A percentile compares a stretch with the other conserved stretches of the same genome.
These are phyloP conservation scores for Ips typographus DNA, from an alignment of 1,140 invertebrate species.

Conservation along the genomic window DNA sequence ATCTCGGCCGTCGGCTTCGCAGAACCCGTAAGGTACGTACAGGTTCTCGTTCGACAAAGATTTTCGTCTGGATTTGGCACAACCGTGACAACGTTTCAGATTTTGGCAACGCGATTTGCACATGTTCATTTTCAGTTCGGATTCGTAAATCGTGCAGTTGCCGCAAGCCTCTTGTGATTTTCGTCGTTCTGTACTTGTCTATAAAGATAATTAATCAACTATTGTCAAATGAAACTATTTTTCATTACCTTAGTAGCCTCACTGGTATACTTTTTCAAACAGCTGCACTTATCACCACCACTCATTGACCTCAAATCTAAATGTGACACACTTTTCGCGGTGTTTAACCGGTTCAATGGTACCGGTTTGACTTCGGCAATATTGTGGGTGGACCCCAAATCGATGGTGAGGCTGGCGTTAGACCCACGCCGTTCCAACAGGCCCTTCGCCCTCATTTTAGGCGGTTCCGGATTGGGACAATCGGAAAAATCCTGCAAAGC, in stretches of 20 bases:
- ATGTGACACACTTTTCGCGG: constrained; percentile 49
- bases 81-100: constrained; percentile 44
- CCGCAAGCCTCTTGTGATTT: constrained; percentile 49
- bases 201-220: constrained; percentile 3
- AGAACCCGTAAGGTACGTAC: constrained; percentile 49
- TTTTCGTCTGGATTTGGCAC: constrained; percentile 51
- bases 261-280: constrained; percentile 30
- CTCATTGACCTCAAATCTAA: constrained; percentile 46
- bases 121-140: constrained; percentile 41
- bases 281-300: constrained; percentile 40
- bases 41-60: constrained; percentile 61
- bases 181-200: constrained; percentile 35
- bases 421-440: constrained; percentile 78
- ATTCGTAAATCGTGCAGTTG: constrained; percentile 50
- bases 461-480: constrained; percentile 54
- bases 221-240: not conserved
- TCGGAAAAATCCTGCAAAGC: constrained; percentile 64
- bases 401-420: constrained; percentile 79
- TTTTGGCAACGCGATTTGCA: constrained; percentile 43
- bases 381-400: constrained; percentile 47
- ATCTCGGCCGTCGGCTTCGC: constrained; percentile 44
- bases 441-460: constrained; percentile 59
- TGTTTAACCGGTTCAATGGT: constrained; percentile 42
- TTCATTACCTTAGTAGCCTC: constrained; percentile 10
- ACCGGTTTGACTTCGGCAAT: constrained; percentile 40